Base-by-base conservation (phyloP, 2,797 vertebrate species). In the Sebastes elongatus region DNA sequence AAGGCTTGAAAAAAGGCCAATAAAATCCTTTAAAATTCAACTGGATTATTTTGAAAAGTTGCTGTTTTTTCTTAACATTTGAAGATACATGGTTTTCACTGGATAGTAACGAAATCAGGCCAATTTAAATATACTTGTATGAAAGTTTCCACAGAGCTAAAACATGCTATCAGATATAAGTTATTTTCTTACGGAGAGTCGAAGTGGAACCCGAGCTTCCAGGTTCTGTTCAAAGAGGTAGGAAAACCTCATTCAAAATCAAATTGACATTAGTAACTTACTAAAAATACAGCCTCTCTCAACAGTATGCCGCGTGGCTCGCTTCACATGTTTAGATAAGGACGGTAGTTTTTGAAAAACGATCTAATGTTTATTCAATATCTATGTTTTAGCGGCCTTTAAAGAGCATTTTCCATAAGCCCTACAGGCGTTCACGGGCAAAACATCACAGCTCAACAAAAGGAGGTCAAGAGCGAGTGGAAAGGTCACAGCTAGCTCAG, bases 221-320 rank as follows among this genome's bases (percentile, higher is more conserved):
- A 28, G 23, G 13, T 25, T 49, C 63, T 25, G 53, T 32, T 8
- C 25, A 32, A 35, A 27, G 14, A 14, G 6, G 7, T 32, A 2
- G 10, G 49, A 52, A 52, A 52, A n/a, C 20, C 18, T 52, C 8
- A 52, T 0, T 52, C 7, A 10, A 13, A 71, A 63, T 74, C 20
- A 9, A 46, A 14, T 14, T 14, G 27, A 52, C n/a, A 11, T 28
- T 53, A 9, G 14, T 33, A 76, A 33, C 27, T 20, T 25, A 4
- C 4, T 16, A 20, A 4, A 10, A 56, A 9, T 18, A 25, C 27
- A 65, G 25, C 49, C 2, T 20, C 3, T 59, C 4, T 33, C 33
- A 9, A 6, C 53, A 52, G 18, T 6, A 16, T 5, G n/a, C 25
- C 1, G 0, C 13, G 10, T n/a, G n/a, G 20, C 25, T 46, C 1